These are phyloP conservation scores for Trichosurus vulpecula DNA, from an alignment of 2,797 vertebrate genomes.

Conservation along the genomic window DNA sequence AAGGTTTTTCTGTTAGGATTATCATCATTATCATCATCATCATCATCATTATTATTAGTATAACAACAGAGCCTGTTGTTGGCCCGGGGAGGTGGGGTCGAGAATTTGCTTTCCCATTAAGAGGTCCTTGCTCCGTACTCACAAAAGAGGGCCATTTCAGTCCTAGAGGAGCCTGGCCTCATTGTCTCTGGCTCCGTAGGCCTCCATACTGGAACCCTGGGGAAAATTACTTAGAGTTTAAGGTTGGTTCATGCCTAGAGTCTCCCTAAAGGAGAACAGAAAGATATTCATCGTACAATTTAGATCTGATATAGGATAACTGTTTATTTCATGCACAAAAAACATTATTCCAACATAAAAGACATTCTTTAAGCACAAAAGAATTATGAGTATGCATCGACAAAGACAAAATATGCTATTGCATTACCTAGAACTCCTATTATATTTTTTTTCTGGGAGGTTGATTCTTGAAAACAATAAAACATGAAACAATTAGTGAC, in stretches of 20 bases:
- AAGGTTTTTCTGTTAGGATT: not conserved
- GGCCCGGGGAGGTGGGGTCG: not conserved
- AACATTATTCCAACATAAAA: not conserved
- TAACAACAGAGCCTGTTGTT: not conserved
- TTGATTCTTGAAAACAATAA: not conserved
- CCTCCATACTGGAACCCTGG: not conserved
- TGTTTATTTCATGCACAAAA: not conserved
- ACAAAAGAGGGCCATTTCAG: not conserved
- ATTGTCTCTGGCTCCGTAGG: not conserved
- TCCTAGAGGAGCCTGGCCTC: not conserved
- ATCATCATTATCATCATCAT: not conserved
- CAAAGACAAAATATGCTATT: not conserved
- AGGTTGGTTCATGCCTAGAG: not conserved
- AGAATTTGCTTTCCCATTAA: not conserved
- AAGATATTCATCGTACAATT: not conserved
- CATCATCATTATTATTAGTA: too few relatives aligned
- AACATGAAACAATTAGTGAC: not conserved
- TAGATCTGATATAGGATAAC: not conserved
- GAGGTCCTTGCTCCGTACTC: not conserved
- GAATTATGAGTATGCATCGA: not conserved
- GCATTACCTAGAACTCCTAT: not conserved
- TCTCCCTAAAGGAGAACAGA: not conserved
- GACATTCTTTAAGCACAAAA: not conserved
- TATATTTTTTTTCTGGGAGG: not conserved
- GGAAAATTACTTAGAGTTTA: not conserved